These are phyloP conservation scores for Iselma pallidipennis DNA, from an alignment of 2,888 invertebrate species.

Conservation along the genomic window DNA sequence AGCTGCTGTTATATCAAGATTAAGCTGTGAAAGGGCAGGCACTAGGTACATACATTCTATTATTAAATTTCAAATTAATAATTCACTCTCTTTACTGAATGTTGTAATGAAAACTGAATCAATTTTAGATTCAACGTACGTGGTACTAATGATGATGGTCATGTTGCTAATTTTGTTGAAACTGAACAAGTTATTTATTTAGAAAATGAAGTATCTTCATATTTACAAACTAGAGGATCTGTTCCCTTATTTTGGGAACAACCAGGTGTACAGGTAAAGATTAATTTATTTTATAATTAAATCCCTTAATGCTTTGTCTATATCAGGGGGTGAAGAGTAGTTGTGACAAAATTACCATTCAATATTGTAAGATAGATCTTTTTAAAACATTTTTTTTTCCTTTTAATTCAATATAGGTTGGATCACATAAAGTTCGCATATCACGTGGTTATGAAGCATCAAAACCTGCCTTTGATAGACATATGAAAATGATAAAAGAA, in stretches of 20 bases:
- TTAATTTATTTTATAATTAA: neutral
- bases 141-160: constrained; percentile 98
- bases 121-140: constrained; percentile 85
- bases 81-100: too few relatives aligned
- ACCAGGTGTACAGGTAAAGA: constrained; percentile 83
- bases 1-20: constrained; percentile 92
- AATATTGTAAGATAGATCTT: constrained; percentile 10
- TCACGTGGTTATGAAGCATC: constrained; percentile 95
- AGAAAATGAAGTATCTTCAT: constrained; percentile 89
- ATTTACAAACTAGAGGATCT: constrained; percentile 92
- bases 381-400: constrained; percentile 12
- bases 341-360: too few relatives aligned
- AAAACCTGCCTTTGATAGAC: constrained; percentile 89
- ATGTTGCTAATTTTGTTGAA: constrained; percentile 99
- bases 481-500: constrained; percentile 81
- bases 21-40: constrained; percentile 97
- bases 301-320: neutral
- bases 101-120: constrained; percentile 9
- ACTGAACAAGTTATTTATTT: constrained; percentile 96
- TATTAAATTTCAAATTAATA: neutral
- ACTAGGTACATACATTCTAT: constrained; percentile 74
- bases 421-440: constrained; percentile 97
- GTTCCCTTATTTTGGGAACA: constrained; percentile 99
- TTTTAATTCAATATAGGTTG: constrained; percentile 65
- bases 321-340: too few relatives aligned